A percentile compares a stretch with the other conserved stretches of the same genome.
Evolutionary conservation across 2,113 vertebrate species (phyloP).

Genomic region (Ramphastos sulfuratus): DNA sequence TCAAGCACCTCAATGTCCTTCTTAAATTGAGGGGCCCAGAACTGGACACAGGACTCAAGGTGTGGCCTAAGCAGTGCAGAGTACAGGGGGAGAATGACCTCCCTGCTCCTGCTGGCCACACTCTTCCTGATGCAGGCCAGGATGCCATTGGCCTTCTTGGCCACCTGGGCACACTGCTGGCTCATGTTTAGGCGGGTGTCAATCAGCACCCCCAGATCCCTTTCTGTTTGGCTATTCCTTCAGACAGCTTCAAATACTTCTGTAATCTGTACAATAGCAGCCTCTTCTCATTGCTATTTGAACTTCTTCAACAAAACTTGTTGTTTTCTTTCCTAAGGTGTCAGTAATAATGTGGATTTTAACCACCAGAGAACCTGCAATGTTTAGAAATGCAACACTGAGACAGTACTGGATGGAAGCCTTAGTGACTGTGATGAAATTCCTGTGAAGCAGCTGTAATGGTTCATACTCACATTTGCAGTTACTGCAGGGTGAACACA

Average conservation of each 20-base stretch:
- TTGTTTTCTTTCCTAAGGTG: not conserved
- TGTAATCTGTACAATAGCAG: not conserved
- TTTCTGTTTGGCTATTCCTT: too few species aligned
- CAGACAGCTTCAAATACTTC: not conserved
- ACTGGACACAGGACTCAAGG: too few species aligned
- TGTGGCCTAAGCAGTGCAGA: too few species aligned
- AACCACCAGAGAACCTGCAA: not conserved
- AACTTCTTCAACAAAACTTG: not conserved
- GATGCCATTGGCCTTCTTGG: too few species aligned
- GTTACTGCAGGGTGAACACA: not conserved
- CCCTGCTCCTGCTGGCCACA: too few species aligned
- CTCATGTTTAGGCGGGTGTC: too few species aligned
- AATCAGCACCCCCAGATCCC: too few species aligned
- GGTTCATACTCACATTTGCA: not conserved
- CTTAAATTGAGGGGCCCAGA: too few species aligned
- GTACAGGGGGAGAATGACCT: too few species aligned
- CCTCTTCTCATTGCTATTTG: not conserved
- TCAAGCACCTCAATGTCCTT: too few species aligned
- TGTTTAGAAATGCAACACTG: not conserved
- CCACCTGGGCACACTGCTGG: too few species aligned
- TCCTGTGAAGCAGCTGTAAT: not conserved
- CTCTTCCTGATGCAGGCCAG: too few species aligned
- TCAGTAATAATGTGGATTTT: not conserved
- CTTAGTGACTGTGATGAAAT: not conserved
- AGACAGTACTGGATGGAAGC: not conserved